Evolutionary conservation across 2,113 vertebrate genomes (phyloP), one percentile per base, ranked within the genome.

Genomic region (Cranoglanis bouderius): DNA sequence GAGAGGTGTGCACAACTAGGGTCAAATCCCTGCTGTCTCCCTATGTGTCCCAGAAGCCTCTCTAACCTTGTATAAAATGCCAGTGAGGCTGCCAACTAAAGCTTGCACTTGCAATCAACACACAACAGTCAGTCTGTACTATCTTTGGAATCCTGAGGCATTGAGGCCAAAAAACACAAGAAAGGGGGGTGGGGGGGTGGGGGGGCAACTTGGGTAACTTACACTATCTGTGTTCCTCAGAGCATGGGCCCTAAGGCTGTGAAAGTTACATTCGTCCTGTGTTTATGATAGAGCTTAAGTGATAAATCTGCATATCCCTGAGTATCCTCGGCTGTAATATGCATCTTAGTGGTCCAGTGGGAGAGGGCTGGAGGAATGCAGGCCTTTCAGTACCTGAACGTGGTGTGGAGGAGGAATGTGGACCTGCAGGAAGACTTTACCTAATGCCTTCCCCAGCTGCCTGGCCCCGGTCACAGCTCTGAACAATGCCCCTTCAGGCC

Each of bases 391-490:
- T 82, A 75, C 85, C 90, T 51, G 88, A 85, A 88, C 88, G 86
- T 13, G 7, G 86, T 40, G 72, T 77, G n/a, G 57, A 93, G 83
- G 89, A 90, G 92, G 92, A 93, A 93, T 86, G 90, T 85, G 82
- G 82, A 92, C 86, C 91, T 92, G 88, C 90, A 90, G 91, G 90
- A 93, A 81, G 90, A 86, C 89, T 91, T 87, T 81, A 88, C 89
- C 89, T 94, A 92, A 95, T 94, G 93, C 86, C 59, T 93, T 94
- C 90, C 90, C 90, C 94, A 93, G 93, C 94, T 94, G 94, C 85
- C 92, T 90, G 87, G 90, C 88, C 89, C 85, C 49, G 85, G 84
- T 89, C 80, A 14, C 21, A 3, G 85, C 38, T 1, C 77, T 85
- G 85, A 85, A 90, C 89, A 85, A 90, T 87, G 51, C 92, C 93